phyloP scores from a whole-genome alignment of 2,113 vertebrate species.

The Sakesphorus luctuosus region DNA sequence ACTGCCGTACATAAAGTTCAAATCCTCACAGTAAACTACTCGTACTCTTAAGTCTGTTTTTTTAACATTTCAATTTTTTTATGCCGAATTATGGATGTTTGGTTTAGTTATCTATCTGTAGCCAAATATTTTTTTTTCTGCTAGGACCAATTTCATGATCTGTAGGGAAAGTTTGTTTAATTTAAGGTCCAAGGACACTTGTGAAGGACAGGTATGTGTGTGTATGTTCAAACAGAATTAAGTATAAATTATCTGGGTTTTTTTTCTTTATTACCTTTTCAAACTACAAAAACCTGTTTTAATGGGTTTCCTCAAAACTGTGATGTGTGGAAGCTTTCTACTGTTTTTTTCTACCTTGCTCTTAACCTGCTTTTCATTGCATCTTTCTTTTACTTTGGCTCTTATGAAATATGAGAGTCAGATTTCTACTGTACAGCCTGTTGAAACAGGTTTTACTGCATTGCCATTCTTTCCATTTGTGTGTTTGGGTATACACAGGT shows the following conservation, averaged over 20 bases:
- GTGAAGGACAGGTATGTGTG: neutral
- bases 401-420: neutral
- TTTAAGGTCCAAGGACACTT: neutral
- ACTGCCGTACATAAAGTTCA: neutral
- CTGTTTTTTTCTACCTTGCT: neutral
- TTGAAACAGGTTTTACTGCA: slow-evolving; percentile 40
- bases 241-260: neutral
- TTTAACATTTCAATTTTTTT: neutral
- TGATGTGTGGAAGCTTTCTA: neutral
- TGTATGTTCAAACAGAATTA: neutral
- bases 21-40: neutral
- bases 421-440: neutral
- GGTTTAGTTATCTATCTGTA: neutral
- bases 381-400: neutral
- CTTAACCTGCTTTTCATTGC: neutral
- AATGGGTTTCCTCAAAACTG: neutral
- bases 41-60: neutral
- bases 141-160: neutral
- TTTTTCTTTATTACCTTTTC: neutral
- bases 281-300: neutral
- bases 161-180: neutral
- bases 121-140: neutral
- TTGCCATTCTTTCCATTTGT: neutral
- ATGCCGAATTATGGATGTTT: neutral
- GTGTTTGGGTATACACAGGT: neutral